Evolutionary conservation across 2,888 invertebrate genomes (phyloP).

Genomic region (Merodon equestris): DNA sequence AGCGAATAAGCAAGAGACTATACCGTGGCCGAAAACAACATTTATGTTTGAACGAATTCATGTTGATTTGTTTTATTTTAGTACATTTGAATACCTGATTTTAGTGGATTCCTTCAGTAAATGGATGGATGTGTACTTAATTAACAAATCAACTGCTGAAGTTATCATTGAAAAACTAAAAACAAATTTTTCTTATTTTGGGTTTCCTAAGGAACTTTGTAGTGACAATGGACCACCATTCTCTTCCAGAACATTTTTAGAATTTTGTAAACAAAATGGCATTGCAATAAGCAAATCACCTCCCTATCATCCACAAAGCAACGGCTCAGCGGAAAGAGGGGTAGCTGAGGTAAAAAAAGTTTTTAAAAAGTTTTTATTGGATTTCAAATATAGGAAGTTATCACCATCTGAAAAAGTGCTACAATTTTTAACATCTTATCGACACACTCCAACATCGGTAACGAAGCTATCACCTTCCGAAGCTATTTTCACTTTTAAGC

Average conservation of each 20-base stretch:
- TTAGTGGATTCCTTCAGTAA: conserved; percentile 30
- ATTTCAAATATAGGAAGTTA: conserved; percentile 15
- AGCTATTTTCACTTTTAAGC: conserved; percentile 36
- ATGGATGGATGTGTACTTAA: conserved; percentile 31
- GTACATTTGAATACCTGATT: conserved; percentile 9
- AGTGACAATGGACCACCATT: conserved; percentile 51
- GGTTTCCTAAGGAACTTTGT: conserved; percentile 33
- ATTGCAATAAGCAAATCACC: conserved; percentile 8
- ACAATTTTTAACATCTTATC: conserved; percentile 17
- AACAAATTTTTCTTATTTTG: conserved; percentile 27
- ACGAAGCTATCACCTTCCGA: conserved; percentile 34
- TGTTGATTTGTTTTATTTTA: conserved; percentile 24
- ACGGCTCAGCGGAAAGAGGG: conserved; percentile 22
- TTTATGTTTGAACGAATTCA: conserved; percentile 27
- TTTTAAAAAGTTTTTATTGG: conserved; percentile 31
- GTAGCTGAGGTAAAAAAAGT: conserved; percentile 17
- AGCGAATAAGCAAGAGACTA: background rate
- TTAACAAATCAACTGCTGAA: conserved; percentile 23
- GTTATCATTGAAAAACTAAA: conserved; percentile 28
- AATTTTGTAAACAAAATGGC: conserved; percentile 17
- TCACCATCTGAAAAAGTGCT: conserved; percentile 12
- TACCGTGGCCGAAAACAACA: conserved; percentile 10
- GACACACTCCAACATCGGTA: conserved; percentile 33
- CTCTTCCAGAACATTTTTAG: conserved; percentile 29
- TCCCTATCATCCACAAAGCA: conserved; percentile 22